Base-by-base conservation (phyloP, 2,797 vertebrate species). In the Lutjanus campechanus region DNA sequence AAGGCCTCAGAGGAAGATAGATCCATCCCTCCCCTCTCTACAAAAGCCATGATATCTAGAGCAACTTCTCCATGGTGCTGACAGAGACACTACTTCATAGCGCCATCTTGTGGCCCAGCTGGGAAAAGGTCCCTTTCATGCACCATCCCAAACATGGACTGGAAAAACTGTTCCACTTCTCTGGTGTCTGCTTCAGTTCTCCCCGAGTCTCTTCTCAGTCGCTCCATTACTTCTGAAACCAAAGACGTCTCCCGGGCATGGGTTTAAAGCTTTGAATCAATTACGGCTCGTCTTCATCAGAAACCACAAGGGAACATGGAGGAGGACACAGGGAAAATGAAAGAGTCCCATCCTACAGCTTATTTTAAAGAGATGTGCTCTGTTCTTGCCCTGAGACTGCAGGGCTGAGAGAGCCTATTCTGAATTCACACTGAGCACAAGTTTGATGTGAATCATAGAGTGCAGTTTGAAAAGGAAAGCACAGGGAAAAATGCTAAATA, bases 31-130 rank as follows among this genome's bases (percentile, higher is more conserved):
- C 46, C 44, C 25, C 43, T 36, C 44, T 43, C 8, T 36, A 11
- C 56, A 69, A 73, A 79, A 51, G 43, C 10, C 50, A 69, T 58
- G 15, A 71, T 53, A 78, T 79, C 25, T 54, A 77, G 54, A 71
- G 64, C 44, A 76, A 69, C 51, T 61, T 72, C 62, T 64, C 47
- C 44, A 77, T 47, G 47, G 17, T 59, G 55, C 56, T 56, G 67
- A 50, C 13, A 54, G 49, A 67, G 77, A 83, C 12, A 6, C 75
- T 83, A 88, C 80, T 81, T 72, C 59, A 87, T 47, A 90, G 88
- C 82, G 84, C 93, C 93, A 94, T 93, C 93, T 89, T 88, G 92
- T 94, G 93, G 88, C 63, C 55, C 25, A 41, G 67, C 8, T 22
- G 0, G 13, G 40, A 74, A 82, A 63, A 65, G 54, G 2, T 69